A percentile compares a stretch with the other conserved stretches of the same genome.
Conservation (phyloP, 1,140 invertebrate genomes). For the Heterodera carotae region DNA sequence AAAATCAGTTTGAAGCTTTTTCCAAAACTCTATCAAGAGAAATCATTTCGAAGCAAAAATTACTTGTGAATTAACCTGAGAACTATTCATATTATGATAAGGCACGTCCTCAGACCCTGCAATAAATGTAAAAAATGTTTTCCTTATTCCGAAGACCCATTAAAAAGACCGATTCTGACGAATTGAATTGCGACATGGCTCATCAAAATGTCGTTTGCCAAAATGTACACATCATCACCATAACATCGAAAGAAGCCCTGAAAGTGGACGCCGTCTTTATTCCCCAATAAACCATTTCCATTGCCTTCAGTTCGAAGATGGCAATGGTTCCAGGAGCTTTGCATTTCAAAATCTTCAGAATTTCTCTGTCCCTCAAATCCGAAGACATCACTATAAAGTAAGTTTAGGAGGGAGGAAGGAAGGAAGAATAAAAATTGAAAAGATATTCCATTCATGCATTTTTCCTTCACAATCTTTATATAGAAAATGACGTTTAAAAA, state of each 20-base stretch:
- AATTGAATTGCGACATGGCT: slow-evolving; percentile 35
- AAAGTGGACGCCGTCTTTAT: slow-evolving; percentile 16
- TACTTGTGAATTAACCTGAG: neutral
- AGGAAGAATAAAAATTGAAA: too few species aligned
- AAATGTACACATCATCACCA: slow-evolving; percentile 31
- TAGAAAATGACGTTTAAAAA: too few species aligned
- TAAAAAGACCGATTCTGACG: slow-evolving; percentile 23
- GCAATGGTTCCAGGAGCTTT: slow-evolving; percentile 38
- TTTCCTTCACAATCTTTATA: too few species aligned
- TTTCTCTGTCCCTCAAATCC: slow-evolving; percentile 26
- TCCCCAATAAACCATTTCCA: neutral
- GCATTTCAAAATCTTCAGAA: slow-evolving; percentile 25
- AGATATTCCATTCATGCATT: too few species aligned
- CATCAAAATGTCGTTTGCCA: slow-evolving; percentile 36
- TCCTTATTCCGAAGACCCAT: slow-evolving; percentile 7
- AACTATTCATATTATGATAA: slow-evolving; percentile 30
- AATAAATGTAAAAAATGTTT: neutral
- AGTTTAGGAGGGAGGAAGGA: too few species aligned
- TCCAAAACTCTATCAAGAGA: neutral
- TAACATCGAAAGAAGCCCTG: slow-evolving; percentile 33
- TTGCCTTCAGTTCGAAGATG: slow-evolving; percentile 23
- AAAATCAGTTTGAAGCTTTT: neutral
- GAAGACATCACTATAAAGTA: neutral
- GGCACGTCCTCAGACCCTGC: slow-evolving; percentile 18
- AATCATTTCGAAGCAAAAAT: neutral